Conservation (phyloP, 2,888 invertebrate genomes). For the Phragmatobia fuliginosa region DNA sequence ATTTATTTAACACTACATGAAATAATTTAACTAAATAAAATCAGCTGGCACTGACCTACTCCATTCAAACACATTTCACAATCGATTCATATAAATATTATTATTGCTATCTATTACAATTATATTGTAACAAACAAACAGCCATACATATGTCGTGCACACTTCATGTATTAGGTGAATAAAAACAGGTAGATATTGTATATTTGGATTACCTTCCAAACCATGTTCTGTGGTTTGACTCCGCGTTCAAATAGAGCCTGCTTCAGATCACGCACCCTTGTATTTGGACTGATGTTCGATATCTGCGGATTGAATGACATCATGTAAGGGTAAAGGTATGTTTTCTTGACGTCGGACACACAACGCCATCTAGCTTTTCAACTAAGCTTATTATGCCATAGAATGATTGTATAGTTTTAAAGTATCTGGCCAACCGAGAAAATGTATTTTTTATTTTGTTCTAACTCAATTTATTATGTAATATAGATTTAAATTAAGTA, state of each 20-base stretch:
- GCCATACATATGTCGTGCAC: background rate
- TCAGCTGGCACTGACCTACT: background rate
- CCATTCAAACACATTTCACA: too few relatives aligned
- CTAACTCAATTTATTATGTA: too few relatives aligned
- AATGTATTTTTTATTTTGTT: too few relatives aligned
- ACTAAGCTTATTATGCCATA: background rate
- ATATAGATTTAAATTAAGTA: too few relatives aligned
- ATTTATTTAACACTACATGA: background rate
- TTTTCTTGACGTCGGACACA: too few relatives aligned
- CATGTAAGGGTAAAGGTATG: background rate
- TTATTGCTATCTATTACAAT: too few relatives aligned
- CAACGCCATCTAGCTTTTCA: too few relatives aligned
- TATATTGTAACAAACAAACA: background rate
- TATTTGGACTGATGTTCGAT: constrained; percentile 90
- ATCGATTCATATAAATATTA: too few relatives aligned
- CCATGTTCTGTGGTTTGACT: constrained; percentile 91
- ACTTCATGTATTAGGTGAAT: background rate
- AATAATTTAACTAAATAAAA: background rate
- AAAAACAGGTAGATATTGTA: background rate
- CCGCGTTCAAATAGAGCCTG: constrained; percentile 90
- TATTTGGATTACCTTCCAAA: constrained; percentile 88
- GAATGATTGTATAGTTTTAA: too few relatives aligned
- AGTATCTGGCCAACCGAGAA: too few relatives aligned
- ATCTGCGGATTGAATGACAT: constrained; percentile 71
- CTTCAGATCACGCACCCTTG: constrained; percentile 91